A percentile compares a stretch with the other conserved stretches of the same genome.
Evolutionary conservation across 2,113 vertebrate species (phyloP).

Genomic region (Eulacestoma nigropectus): DNA sequence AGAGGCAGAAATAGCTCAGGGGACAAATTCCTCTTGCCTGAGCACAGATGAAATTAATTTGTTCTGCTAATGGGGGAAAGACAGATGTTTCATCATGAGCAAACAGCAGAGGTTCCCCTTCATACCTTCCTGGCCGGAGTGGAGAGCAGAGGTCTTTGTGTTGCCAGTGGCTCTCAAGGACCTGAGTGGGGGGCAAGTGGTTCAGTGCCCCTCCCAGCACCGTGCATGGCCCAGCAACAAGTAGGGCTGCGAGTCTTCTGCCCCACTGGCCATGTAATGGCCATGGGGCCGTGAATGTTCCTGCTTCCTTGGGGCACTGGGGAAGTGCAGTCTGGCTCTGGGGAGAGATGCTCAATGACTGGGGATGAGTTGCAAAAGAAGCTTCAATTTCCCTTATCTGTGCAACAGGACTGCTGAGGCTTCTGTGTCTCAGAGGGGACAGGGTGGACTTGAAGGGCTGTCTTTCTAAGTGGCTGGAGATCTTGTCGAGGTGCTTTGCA

Average conservation of each 20-base stretch:
- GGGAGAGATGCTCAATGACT: not conserved
- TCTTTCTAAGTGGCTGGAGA: not conserved
- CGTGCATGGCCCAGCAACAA: fast-evolving
- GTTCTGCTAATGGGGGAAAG: not conserved
- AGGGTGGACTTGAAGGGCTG: not conserved
- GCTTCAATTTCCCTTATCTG: not conserved
- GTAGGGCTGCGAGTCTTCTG: not conserved
- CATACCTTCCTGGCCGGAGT: fast-evolving
- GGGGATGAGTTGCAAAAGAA: not conserved
- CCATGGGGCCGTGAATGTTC: no score
- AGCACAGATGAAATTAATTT: not conserved
- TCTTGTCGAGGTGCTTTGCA: not conserved
- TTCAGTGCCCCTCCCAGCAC: not conserved
- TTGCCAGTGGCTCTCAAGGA: not conserved
- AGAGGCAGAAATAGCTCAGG: not conserved
- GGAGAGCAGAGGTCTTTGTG: not conserved
- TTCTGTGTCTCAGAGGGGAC: not conserved
- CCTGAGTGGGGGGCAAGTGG: fast-evolving
- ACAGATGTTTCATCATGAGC: not conserved
- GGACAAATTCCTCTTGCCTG: conserved; percentile 19
- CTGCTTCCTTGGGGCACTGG: not conserved
- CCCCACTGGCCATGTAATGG: fast-evolving
- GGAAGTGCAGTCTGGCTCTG: not conserved
- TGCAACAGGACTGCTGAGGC: not conserved
- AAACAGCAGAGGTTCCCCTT: not conserved